Evolutionary conservation across 2,888 invertebrate species (phyloP).

Genomic region (Callyntrura guangdongensis): DNA sequence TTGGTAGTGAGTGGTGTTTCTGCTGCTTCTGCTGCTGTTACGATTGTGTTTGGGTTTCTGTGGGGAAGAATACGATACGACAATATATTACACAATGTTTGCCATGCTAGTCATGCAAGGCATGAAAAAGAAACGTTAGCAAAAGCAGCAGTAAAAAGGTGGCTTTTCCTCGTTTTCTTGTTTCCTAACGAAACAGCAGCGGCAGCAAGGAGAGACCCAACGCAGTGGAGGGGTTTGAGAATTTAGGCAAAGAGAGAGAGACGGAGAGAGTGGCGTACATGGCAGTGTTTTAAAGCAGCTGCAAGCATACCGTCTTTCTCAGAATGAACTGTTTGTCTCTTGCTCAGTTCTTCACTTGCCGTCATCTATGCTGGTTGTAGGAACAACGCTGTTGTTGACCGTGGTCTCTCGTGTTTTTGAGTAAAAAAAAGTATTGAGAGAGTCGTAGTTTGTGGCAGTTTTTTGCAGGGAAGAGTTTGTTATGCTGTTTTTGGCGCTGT

Average conservation of each 20-base stretch:
- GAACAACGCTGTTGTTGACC: constrained; percentile 30
- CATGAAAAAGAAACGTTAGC: background rate
- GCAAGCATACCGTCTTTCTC: constrained; percentile 65
- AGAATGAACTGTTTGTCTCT: constrained; percentile 68
- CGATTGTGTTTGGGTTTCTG: background rate
- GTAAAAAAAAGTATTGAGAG: background rate
- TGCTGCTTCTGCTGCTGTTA: background rate
- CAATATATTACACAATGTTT: background rate
- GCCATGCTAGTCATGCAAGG: background rate
- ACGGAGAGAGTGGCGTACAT: background rate
- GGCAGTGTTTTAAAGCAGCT: constrained; percentile 51
- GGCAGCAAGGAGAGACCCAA: background rate
- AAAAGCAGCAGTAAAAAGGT: background rate
- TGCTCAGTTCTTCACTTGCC: constrained; percentile 72
- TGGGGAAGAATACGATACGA: constrained; percentile 1
- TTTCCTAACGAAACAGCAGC: background rate
- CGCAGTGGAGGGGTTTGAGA: background rate
- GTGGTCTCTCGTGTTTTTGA: background rate
- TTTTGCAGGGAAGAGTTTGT: background rate
- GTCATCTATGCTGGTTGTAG: constrained; percentile 33
- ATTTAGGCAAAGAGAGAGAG: background rate
- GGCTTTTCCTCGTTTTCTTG: background rate
- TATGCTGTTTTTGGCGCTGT: background rate
- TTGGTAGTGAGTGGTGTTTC: background rate
- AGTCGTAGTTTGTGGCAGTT: background rate